Evolutionary conservation across 2,113 vertebrate genomes (phyloP), one percentile per base, ranked within the genome.

Genomic region (Ammodytes dubius): DNA sequence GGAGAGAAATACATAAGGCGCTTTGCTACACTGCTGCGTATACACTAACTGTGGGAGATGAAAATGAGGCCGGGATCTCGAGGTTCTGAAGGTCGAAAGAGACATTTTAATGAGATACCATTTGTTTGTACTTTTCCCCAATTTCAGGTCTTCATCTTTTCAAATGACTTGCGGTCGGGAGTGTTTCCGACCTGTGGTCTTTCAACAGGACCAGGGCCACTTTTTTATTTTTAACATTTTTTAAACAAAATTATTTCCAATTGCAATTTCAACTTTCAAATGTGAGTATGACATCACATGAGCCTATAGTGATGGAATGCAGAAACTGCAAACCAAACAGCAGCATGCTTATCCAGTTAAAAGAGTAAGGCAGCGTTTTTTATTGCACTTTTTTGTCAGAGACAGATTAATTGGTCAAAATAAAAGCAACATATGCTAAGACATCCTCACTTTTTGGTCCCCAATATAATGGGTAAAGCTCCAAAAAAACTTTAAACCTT

Each of bases 71-170:
- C 50, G 10, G 47, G 61, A 52, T 63, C 35, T 59, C 46, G 11
- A 35, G 52, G 65, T 65, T 71, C 27, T 64, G 3, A 69, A 49
- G 14, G 14, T 77, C 35, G 72, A 81, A 79, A 70, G 50, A 54
- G 12, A 64, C n/a, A 13, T 68, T 35, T 67, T 63, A 58, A 60
- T 42, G 13, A 58, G 27, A 56, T 56, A 35, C 54, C 37, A 60
- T 71, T 15, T 42, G 7, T 73, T 9, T 27, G 27, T 19, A 53
- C 2, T 57, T 46, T 11, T 52, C 6, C 27, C 54, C 14, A 13
- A 14, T 47, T 58, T 54, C 27, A 40, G 27, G 11, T 45, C 45
- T 43, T 10, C 40, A 19, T 43, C 65, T 70, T 74, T 78, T 77
- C 7, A 68, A 47, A 63, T 47, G 1, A 10, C 39, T 37, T 35